Base-by-base conservation (phyloP, 1,140 invertebrate genomes). In the Leptinotarsa undecemlineata region DNA sequence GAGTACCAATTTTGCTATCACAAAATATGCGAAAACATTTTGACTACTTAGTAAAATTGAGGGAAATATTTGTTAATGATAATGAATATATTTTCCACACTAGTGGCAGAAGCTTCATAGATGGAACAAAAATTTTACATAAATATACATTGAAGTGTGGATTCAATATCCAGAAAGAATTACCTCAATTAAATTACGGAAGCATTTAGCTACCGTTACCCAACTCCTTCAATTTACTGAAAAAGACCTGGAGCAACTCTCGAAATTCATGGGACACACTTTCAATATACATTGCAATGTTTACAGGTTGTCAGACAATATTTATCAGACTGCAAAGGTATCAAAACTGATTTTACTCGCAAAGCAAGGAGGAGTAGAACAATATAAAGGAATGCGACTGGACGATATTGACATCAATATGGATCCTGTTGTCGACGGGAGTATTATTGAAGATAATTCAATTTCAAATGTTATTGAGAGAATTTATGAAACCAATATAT, bases 371-470 rank as follows among this genome's bases (percentile, higher is more conserved):
- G 48, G 68, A 71, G 47, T 69, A 67, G 73, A 57, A 64, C 19
- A 74, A 17, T 74, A 71, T 42, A 71, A 74, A 71, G 47, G 63
- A 60, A 74, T 67, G 47, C n/a, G 48, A 20, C 61, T 74, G 23
- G 68, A 74, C 20, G 67, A 74, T 21, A 74, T 74, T n/a, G 68
- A 74, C 42, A 33, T 74, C 1, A 61, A 74, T 74, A 15, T 74
- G 19, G 47, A 70, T 42, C 26, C 6, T 13, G 6, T 67, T 66
- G 1, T 47, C 23, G 63, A 68, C 5, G 61, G 6, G 26, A 33
- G 6, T 33, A 33, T 33, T 33, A 72, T 19, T 62, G 15, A 33
- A 33, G 26, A 33, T 33, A 33, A 33, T 33, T 33, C 6, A 33
- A 6, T 33, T 33, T 8, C 26, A 17, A 42, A 14, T 19, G 14